Conservation (phyloP, 2,797 vertebrate genomes). For the Sitta carolinensis region DNA sequence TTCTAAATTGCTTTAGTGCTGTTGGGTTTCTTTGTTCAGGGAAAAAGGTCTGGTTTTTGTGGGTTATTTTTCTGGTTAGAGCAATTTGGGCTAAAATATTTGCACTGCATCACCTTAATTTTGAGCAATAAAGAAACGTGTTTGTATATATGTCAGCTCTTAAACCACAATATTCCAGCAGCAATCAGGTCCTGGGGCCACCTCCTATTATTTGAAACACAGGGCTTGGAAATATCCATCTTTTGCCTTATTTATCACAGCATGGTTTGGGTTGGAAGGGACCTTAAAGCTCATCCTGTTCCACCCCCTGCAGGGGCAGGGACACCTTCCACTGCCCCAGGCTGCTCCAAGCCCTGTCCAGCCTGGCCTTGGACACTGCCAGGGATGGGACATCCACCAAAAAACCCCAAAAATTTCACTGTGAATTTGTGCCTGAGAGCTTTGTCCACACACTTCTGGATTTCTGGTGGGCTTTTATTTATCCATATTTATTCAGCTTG, state of each 20-base stretch:
- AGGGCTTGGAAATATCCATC: not conserved
- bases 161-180: not conserved
- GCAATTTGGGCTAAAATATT: not conserved
- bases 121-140: not conserved
- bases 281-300: rapidly evolving
- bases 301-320: not conserved
- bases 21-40: not conserved
- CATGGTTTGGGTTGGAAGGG: not conserved
- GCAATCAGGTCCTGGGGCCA: not conserved
- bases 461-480: not conserved
- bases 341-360: rapidly evolving
- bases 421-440: too few species aligned
- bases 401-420: not conserved
- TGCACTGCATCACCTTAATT: not conserved
- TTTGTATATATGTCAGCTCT: rapidly evolving
- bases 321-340: not conserved
- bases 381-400: not conserved
- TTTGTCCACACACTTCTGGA: not conserved
- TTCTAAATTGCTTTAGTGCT: not conserved
- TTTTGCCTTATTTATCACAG: not conserved
- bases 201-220: not conserved
- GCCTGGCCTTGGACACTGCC: rapidly evolving
- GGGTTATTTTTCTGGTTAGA: not conserved
- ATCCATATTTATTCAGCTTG: not conserved
- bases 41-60: not conserved